phyloP scores from a whole-genome alignment of 2,113 vertebrate genomes.

The Dipodomys stephensi region DNA sequence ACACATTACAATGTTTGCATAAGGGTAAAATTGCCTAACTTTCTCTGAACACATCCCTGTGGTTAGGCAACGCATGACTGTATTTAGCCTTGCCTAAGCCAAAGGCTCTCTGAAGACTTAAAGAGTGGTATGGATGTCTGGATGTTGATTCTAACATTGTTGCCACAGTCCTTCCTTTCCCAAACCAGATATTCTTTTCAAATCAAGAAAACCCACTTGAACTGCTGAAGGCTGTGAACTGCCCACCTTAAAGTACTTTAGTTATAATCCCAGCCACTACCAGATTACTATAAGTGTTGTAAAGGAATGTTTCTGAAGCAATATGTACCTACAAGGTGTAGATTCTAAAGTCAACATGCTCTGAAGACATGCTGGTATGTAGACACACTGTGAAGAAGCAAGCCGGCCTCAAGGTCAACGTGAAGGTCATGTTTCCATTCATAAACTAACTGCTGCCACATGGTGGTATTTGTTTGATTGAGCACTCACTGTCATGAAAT shows the following conservation, averaged over 20 bases:
- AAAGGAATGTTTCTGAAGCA: constrained; percentile 14
- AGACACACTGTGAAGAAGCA: neutral
- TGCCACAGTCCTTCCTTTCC: neutral
- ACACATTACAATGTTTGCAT: neutral
- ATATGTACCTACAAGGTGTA: neutral
- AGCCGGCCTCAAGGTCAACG: no score
- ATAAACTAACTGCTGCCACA: neutral
- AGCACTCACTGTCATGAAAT: neutral
- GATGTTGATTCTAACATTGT: neutral
- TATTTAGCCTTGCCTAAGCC: neutral
- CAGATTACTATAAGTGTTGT: neutral
- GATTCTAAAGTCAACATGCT: neutral
- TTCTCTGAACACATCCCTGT: neutral
- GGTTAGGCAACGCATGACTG: no score
- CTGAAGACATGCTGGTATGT: neutral
- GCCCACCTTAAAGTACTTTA: constrained; percentile 12
- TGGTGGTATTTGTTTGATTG: neutral
- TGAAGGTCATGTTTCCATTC: neutral
- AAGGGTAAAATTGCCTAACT: neutral
- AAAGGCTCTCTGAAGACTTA: neutral
- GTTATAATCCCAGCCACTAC: neutral
- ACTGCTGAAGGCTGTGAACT: constrained; percentile 26
- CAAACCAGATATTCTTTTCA: neutral
- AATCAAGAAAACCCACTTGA: constrained; percentile 47
- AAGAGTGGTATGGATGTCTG: neutral